Evolutionary conservation across 2,113 vertebrate species (phyloP).

Genomic region (Tamias sibiricus): DNA sequence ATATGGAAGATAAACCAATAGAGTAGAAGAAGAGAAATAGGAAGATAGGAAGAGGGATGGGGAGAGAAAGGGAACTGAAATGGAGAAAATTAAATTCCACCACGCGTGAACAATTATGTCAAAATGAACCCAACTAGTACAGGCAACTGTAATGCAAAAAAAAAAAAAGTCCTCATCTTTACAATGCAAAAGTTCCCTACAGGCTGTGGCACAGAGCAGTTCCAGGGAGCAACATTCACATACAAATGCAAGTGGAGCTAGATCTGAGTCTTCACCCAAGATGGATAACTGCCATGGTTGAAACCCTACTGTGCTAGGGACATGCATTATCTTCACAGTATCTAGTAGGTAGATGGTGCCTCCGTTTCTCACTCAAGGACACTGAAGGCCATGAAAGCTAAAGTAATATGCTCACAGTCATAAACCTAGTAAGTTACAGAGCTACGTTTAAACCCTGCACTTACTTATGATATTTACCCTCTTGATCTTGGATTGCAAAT

Average conservation of each 20-base stretch:
- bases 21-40: no score
- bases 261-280: neutral
- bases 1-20: no score
- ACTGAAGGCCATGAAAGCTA: neutral
- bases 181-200: no score
- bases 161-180: no score
- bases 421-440: neutral
- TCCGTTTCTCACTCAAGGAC: neutral
- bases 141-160: no score
- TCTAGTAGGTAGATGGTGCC: neutral
- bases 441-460: neutral
- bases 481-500: neutral
- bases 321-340: neutral
- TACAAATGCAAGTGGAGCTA: neutral
- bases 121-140: no score
- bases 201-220: neutral
- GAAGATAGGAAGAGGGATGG: no score
- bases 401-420: neutral
- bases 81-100: no score
- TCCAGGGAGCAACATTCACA: neutral
- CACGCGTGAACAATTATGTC: no score
- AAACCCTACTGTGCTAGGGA: neutral
- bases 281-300: neutral
- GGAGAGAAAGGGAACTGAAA: no score
- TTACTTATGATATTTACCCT: neutral